Evolutionary conservation across 2,113 vertebrate species (phyloP).

Genomic region (Pyxicephalus adspersus): DNA sequence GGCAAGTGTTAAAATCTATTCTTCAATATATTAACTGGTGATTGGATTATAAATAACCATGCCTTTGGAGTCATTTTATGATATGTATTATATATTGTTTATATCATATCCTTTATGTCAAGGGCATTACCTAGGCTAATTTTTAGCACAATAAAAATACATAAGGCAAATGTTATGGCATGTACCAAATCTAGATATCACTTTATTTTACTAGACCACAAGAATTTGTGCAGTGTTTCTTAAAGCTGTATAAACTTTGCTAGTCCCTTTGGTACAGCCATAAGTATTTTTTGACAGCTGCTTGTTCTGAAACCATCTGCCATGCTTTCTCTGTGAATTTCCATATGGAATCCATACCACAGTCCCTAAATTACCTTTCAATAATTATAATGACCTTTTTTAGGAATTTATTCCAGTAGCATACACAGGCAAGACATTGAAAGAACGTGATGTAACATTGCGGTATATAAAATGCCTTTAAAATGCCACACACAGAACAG

Average conservation of each 20-base stretch:
- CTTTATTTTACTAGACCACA: neutral
- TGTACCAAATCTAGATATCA: neutral
- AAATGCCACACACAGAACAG: too few relatives aligned
- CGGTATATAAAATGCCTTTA: too few relatives aligned
- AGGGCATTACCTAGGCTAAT: too few relatives aligned
- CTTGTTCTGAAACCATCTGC: conserved; percentile 31
- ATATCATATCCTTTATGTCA: too few relatives aligned
- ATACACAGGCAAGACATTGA: neutral
- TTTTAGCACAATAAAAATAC: too few relatives aligned
- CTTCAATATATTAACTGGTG: too few relatives aligned
- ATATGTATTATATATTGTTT: too few relatives aligned
- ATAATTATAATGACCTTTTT: conserved; percentile 21
- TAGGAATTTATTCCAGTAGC: conserved; percentile 10
- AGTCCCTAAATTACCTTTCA: conserved; percentile 19
- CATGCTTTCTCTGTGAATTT: neutral
- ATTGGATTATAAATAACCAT: too few relatives aligned
- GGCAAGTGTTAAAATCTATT: too few relatives aligned
- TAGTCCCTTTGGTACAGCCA: neutral
- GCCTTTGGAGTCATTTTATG: too few relatives aligned
- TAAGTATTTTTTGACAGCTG: conserved; percentile 21
- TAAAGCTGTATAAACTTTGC: neutral
- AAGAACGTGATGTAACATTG: too few relatives aligned
- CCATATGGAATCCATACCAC: conserved; percentile 24
- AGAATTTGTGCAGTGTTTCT: neutral
- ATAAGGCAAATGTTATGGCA: too few relatives aligned